Evolutionary conservation across 2,797 vertebrate species (phyloP), one percentile per base, ranked within the genome.

Genomic region (Tachyglossus aculeatus): DNA sequence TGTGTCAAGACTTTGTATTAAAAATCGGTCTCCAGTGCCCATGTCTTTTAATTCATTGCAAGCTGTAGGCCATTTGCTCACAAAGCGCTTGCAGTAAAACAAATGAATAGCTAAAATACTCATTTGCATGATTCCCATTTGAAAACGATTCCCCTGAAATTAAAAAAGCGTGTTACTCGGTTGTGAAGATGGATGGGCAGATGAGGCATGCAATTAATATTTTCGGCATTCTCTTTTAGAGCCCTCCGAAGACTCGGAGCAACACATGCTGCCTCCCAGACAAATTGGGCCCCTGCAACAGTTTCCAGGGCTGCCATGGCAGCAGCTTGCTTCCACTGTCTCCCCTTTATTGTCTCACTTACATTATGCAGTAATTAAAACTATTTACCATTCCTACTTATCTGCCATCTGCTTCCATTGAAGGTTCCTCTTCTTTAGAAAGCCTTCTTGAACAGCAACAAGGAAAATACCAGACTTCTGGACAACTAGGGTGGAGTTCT

Each of bases 71-170:
- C 93, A 92, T 93, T 94, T 93, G 91, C 89, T 92, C 92, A 85
- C 91, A 92, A 91, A 93, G 93, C 89, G 89, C 93, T 95, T 89
- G 93, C 93, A 93, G 93, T 95, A 93, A 93, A 95, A 94, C 92
- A 93, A 94, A 95, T 95, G 94, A 95, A 95, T 95, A 95, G 93
- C 94, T 94, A 94, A 94, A 93, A 94, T 93, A 94, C 93, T 93
- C 91, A 95, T 95, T 95, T 95, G 93, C 92, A 94, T 93, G 90
- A 95, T 91, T 92, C 93, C 91, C 92, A 93, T 94, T 92, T 89
- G 91, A 86, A 92, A 93, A 93, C 89, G 86, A 91, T 93, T 94
- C 93, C 92, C 92, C 86, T 92, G 90, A 82, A 94, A 94, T 94
- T 93, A 93, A 92, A 92, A 92, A 86, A 93, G 91, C 91, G 84